phyloP scores from a whole-genome alignment of 1,140 invertebrate genomes.

The Pachypsylla venusta region DNA sequence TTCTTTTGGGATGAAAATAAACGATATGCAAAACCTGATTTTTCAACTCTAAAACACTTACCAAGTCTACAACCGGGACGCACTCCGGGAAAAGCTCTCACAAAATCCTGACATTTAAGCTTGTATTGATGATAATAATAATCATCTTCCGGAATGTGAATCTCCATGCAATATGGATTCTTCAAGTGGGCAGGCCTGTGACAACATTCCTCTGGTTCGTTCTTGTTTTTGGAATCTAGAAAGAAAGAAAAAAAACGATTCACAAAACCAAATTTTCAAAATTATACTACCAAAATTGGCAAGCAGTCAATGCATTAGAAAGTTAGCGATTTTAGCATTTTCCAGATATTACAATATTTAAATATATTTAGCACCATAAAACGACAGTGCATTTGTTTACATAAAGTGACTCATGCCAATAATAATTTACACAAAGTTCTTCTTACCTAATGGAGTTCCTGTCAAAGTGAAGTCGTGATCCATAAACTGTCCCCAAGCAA shows the following conservation, averaged over 20 bases:
- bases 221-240: slow-evolving; percentile 62
- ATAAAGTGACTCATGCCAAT: background rate
- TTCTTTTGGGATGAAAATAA: too few species aligned
- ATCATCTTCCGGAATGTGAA: slow-evolving; percentile 77
- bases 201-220: slow-evolving; percentile 80
- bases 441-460: slow-evolving; percentile 32
- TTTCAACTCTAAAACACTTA: slow-evolving; percentile 23
- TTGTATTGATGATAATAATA: slow-evolving; percentile 77
- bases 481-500: slow-evolving; percentile 39
- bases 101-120: slow-evolving; percentile 77
- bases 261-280: too few species aligned
- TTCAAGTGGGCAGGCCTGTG: slow-evolving; percentile 56
- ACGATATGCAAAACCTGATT: background rate
- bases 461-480: slow-evolving; percentile 41
- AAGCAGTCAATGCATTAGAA: too few species aligned
- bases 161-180: slow-evolving; percentile 85
- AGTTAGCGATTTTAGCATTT: too few species aligned
- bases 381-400: too few species aligned
- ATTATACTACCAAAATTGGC: too few species aligned
- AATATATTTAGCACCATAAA: too few species aligned
- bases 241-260: too few species aligned
- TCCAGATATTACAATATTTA: too few species aligned
- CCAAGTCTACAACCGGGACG: slow-evolving; percentile 67
- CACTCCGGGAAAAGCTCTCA: slow-evolving; percentile 69
- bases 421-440: background rate